Conservation (phyloP, 2,113 vertebrate species). For the Malurus cyaneus region DNA sequence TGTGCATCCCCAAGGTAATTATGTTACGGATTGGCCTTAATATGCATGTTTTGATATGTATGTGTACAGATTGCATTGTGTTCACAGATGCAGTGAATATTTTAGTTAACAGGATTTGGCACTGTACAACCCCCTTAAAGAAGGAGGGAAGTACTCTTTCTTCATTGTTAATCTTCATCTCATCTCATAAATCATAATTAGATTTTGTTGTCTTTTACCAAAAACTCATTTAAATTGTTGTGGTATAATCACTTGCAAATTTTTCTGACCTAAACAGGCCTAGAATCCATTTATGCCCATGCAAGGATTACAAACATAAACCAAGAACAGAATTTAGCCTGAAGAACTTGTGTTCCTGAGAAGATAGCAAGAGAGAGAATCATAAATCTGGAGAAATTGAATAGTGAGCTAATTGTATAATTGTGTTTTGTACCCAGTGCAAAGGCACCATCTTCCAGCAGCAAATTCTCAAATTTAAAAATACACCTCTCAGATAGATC, state of each 20-base stretch:
- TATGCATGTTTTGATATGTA: background rate
- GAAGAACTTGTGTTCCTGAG: background rate
- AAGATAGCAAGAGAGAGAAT: background rate
- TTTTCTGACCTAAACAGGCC: background rate
- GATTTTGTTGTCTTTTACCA: background rate
- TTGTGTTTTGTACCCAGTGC: background rate
- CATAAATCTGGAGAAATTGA: background rate
- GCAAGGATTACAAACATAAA: background rate
- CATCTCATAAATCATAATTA: slow-evolving; percentile 11
- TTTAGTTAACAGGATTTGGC: slow-evolving; percentile 4
- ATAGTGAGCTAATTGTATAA: background rate
- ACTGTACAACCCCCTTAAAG: background rate
- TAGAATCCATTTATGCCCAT: background rate
- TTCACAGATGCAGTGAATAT: background rate
- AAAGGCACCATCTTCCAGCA: background rate
- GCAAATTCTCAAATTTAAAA: background rate
- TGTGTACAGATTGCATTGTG: background rate
- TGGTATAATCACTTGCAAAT: background rate
- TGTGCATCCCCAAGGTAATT: slow-evolving; percentile 76
- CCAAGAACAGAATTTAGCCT: background rate
- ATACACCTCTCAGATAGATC: background rate
- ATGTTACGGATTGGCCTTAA: background rate
- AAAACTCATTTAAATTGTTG: background rate
- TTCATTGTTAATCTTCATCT: background rate
- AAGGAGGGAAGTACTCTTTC: background rate